A percentile compares a stretch with the other conserved stretches of the same genome.
Evolutionary conservation across 1,140 invertebrate genomes (phyloP).

Genomic region (Amphibalanus amphitrite): DNA sequence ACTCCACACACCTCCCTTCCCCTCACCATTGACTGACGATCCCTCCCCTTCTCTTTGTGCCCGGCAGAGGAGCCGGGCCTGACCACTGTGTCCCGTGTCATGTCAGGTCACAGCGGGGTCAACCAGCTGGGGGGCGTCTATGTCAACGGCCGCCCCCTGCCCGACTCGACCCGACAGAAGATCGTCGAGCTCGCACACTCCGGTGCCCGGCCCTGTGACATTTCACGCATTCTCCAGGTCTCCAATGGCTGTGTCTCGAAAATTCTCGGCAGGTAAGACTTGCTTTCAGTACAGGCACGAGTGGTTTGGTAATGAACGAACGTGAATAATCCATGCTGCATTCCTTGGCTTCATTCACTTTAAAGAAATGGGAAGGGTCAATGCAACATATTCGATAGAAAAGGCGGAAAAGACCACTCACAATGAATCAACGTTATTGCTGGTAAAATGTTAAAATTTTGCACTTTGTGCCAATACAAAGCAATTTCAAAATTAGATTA

Average conservation of each 20-base stretch:
- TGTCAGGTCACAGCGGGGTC: conserved; percentile 32
- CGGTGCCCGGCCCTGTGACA: conserved; percentile 84
- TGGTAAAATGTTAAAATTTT: too few relatives aligned
- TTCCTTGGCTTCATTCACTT: too few relatives aligned
- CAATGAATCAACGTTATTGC: too few relatives aligned
- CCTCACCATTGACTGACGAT: background rate
- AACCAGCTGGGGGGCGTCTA: conserved; percentile 43
- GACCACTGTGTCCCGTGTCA: conserved; percentile 8
- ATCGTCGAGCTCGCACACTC: conserved; percentile 90
- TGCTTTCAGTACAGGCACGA: too few relatives aligned
- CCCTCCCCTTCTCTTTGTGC: background rate
- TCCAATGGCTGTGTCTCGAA: conserved; percentile 81
- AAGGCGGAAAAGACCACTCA: too few relatives aligned
- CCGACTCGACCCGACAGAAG: conserved; percentile 41
- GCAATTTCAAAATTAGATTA: too few relatives aligned
- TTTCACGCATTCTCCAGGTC: conserved; percentile 78
- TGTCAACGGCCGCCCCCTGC: conserved; percentile 42
- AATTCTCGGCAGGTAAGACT: conserved; percentile 67
- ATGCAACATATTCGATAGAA: too few relatives aligned
- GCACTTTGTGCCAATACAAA: too few relatives aligned
- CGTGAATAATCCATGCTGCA: too few relatives aligned
- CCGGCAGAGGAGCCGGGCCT: background rate
- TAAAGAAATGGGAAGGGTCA: too few relatives aligned
- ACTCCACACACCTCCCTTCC: too few relatives aligned
- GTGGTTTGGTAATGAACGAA: too few relatives aligned